Conservation (phyloP, 2,113 vertebrate genomes). For the Erpornis zantholeuca region DNA sequence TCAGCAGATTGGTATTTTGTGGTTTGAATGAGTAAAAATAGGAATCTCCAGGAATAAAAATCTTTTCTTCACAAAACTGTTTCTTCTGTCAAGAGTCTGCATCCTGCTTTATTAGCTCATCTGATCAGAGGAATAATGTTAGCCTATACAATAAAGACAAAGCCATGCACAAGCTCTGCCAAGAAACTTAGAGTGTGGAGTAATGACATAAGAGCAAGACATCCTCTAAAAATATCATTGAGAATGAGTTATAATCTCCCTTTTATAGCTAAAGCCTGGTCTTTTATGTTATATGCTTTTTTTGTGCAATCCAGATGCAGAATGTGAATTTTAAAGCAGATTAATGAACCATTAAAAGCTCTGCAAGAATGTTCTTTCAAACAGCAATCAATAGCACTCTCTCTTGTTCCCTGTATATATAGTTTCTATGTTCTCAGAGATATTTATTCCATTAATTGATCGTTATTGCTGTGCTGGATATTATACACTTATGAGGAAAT, state of each 20-base stretch:
- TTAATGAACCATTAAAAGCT: slow-evolving; percentile 73
- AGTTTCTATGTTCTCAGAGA: slow-evolving; percentile 44
- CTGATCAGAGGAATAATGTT: slow-evolving; percentile 21
- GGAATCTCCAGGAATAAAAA: background rate
- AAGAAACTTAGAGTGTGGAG: background rate
- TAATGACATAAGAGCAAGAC: slow-evolving; percentile 45
- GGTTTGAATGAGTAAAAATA: background rate
- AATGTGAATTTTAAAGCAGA: slow-evolving; percentile 71
- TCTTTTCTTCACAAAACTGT: background rate
- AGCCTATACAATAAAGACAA: slow-evolving; percentile 33
- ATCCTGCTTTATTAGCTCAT: background rate
- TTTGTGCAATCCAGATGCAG: slow-evolving; percentile 53
- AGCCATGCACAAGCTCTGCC: slow-evolving; percentile 8
- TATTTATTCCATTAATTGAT: slow-evolving; percentile 74
- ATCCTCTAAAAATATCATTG: slow-evolving; percentile 56
- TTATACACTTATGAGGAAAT: slow-evolving; percentile 56
- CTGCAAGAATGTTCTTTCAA: slow-evolving; percentile 49
- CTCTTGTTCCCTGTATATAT: slow-evolving; percentile 37
- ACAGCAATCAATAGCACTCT: slow-evolving; percentile 59
- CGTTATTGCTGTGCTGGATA: slow-evolving; percentile 57
- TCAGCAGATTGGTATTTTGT: background rate
- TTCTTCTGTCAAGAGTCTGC: background rate
- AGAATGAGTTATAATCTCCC: slow-evolving; percentile 54
- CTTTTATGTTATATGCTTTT: slow-evolving; percentile 44
- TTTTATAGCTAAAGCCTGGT: slow-evolving; percentile 61